These are phyloP conservation scores for Alviniconcha marisindica DNA, from an alignment of 1,140 invertebrate species.

Conservation along the genomic window DNA sequence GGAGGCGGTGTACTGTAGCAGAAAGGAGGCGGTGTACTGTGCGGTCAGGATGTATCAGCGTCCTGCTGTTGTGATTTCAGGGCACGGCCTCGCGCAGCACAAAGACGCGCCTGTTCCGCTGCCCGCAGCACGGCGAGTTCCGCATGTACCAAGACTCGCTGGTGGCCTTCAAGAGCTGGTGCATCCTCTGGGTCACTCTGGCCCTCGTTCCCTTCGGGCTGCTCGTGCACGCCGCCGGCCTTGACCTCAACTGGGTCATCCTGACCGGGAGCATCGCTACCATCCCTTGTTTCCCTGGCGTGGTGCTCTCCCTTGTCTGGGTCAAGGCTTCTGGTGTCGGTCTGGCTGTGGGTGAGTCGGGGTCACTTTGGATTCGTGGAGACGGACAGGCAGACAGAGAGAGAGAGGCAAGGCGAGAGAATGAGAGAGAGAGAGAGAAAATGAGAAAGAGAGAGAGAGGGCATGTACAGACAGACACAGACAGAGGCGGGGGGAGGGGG, in stretches of 20 bases:
- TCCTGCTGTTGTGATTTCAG: no score
- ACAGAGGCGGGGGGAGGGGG: no score
- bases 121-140: constrained; percentile 37
- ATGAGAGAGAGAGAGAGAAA: background rate
- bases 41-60: no score
- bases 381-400: background rate
- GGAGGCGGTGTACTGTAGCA: no score
- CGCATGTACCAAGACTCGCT: constrained; percentile 56
- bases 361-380: no score
- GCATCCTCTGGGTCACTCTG: constrained; percentile 66
- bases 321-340: constrained; percentile 56
- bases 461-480: no score
- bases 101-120: constrained; percentile 3
- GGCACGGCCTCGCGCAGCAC: no score
- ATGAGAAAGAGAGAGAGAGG: no score
- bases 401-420: background rate
- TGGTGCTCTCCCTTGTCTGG: constrained; percentile 63
- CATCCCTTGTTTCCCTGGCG: constrained; percentile 61
- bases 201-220: constrained; percentile 62
- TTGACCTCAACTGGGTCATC: constrained; percentile 66
- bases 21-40: no score
- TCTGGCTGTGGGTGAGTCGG: constrained; percentile 54
- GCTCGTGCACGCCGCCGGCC: constrained; percentile 46
- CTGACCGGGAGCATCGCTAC: constrained; percentile 60
- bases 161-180: constrained; percentile 66